These are phyloP conservation scores for Holacanthella duospinosa DNA, from an alignment of 2,888 invertebrate genomes.

Conservation along the genomic window DNA sequence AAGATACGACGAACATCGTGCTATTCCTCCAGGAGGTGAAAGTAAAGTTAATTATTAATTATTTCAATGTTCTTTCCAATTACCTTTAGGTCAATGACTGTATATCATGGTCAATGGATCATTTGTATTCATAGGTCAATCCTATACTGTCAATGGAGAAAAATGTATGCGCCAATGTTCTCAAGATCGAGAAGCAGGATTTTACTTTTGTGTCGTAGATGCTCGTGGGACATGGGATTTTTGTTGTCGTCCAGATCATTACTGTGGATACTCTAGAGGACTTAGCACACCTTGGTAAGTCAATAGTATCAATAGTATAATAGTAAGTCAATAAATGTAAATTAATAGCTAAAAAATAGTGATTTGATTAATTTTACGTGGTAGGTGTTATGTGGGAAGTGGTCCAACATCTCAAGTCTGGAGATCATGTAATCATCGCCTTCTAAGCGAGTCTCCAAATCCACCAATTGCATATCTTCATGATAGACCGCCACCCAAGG, in stretches of 20 bases:
- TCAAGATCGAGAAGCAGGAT: conserved; percentile 62
- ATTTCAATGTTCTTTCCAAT: not conserved
- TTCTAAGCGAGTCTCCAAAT: conserved; percentile 54
- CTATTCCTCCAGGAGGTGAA: no score
- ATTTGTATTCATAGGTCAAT: no score
- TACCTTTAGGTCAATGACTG: no score
- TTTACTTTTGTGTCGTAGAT: conserved; percentile 75
- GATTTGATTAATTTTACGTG: conserved; percentile 12
- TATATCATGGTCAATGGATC: no score
- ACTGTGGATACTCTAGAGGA: conserved; percentile 73
- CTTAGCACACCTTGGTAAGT: conserved; percentile 68
- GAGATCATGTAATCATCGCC: conserved; percentile 75
- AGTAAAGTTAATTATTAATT: no score
- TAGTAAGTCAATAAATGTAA: not conserved
- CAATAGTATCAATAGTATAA: not conserved
- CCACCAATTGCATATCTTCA: conserved; percentile 78
- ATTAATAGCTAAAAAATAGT: not conserved
- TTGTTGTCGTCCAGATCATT: conserved; percentile 69
- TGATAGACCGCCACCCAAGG: conserved; percentile 65
- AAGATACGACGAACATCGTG: no score
- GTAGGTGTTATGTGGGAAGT: conserved; percentile 79
- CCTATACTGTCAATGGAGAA: conserved; percentile 30
- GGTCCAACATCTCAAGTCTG: conserved; percentile 58
- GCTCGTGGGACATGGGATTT: conserved; percentile 69
- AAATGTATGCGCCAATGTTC: conserved; percentile 41